Evolutionary conservation across 1,140 invertebrate genomes (phyloP).

Genomic region (Hylyphantes graminicola): DNA sequence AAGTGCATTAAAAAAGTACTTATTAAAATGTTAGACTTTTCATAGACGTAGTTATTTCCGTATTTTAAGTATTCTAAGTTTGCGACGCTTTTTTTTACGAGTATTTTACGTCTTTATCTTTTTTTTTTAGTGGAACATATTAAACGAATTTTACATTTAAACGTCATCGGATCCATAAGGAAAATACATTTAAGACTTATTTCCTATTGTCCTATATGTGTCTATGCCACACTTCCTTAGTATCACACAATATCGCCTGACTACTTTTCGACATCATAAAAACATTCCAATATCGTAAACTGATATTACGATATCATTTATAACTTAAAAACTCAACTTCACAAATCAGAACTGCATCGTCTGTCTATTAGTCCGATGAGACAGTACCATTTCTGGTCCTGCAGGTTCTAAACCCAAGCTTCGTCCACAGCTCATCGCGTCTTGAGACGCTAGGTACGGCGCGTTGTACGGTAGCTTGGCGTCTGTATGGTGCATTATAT

Average conservation of each 20-base stretch:
- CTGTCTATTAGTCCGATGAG: constrained; percentile 37
- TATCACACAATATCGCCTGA: background rate
- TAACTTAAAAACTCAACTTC: background rate
- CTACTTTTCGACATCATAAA: background rate
- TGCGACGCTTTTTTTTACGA: background rate
- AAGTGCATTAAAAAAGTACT: too few species aligned
- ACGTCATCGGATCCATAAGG: background rate
- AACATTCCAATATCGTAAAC: background rate
- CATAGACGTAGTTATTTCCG: background rate
- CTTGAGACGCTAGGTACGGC: background rate
- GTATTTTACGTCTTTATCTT: background rate
- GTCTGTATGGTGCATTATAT: constrained; percentile 1
- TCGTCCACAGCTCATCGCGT: too few species aligned
- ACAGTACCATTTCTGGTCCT: constrained; percentile 36
- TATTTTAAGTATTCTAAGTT: background rate
- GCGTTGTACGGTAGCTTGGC: constrained; percentile 9
- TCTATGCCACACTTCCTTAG: background rate
- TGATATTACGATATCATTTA: background rate
- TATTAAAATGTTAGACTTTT: background rate
- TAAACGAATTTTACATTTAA: background rate
- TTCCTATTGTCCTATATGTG: background rate
- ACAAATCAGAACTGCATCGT: constrained; percentile 27
- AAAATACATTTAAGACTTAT: background rate
- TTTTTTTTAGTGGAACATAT: background rate
- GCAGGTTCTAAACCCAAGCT: too few species aligned